Percentiles rank a stretch among this genome's conserved stretches.
phyloP scores from a whole-genome alignment of 2,888 invertebrate species.

The Endomychus coccineus region DNA sequence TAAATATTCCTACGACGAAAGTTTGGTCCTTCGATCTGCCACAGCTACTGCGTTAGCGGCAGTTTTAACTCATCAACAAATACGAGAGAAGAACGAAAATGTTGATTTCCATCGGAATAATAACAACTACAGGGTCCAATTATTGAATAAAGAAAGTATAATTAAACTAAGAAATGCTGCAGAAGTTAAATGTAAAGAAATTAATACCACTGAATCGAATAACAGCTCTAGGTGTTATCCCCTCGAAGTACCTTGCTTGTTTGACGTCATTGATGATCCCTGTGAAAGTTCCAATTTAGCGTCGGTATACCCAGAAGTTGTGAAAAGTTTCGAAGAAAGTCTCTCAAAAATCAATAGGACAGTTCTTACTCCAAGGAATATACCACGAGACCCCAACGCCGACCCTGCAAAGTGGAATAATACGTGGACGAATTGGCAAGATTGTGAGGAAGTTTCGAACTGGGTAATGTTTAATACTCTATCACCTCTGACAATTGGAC shows the following conservation, averaged over 20 bases:
- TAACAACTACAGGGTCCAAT: constrained; percentile 23
- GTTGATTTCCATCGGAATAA: constrained; percentile 15
- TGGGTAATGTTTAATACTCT: constrained; percentile 27
- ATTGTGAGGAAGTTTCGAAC: constrained; percentile 44
- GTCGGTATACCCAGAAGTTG: constrained; percentile 36
- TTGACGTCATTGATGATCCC: constrained; percentile 46
- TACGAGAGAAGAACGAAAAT: constrained; percentile 36
- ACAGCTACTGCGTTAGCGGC: constrained; percentile 45
- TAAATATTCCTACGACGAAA: constrained; percentile 40
- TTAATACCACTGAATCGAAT: constrained; percentile 27
- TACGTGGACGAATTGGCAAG: constrained; percentile 54
- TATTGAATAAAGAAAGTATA: constrained; percentile 29
- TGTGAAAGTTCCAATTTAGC: constrained; percentile 49
- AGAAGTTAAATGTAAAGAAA: constrained; percentile 30
- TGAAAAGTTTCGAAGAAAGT: constrained; percentile 42
- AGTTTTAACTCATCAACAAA: constrained; percentile 44
- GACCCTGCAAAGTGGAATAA: constrained; percentile 50
- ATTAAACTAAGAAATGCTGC: constrained; percentile 30
- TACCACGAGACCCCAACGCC: constrained; percentile 42
- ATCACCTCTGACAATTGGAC: constrained; percentile 33
- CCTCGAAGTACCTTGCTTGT: constrained; percentile 44
- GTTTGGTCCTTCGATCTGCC: constrained; percentile 43
- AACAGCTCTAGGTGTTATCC: constrained; percentile 34
- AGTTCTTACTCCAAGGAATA: constrained; percentile 43
- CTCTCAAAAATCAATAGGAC: constrained; percentile 42